Conservation (phyloP, 2,113 vertebrate genomes). For the Furnarius figulus region DNA sequence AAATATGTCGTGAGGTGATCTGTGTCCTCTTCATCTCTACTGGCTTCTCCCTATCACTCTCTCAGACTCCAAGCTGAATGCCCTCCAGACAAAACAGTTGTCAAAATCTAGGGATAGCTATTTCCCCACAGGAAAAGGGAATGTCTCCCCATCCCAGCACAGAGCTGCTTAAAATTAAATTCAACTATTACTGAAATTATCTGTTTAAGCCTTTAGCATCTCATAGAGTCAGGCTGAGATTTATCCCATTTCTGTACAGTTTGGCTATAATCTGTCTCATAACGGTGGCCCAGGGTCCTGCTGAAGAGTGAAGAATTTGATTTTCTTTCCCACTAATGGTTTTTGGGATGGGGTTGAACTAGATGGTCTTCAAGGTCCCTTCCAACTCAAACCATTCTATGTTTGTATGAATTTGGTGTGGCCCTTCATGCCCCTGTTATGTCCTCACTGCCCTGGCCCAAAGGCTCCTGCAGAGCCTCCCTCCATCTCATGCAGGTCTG, state of each 20-base stretch:
- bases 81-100: neutral
- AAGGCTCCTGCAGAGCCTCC: neutral
- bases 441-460: neutral
- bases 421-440: rapidly evolving
- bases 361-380: neutral
- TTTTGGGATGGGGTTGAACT: neutral
- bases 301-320: neutral
- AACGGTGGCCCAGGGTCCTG: neutral
- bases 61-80: neutral
- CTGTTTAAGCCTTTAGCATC: neutral
- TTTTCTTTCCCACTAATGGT: neutral
- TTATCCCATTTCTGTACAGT: neutral
- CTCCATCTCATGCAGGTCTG: neutral
- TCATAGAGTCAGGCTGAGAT: neutral
- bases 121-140: neutral
- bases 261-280: neutral
- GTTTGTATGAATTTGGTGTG: neutral
- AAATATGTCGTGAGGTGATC: neutral
- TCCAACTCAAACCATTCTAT: neutral
- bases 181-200: neutral
- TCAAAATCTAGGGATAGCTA: neutral
- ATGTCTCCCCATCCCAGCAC: neutral
- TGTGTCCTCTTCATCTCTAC: neutral
- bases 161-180: conserved; percentile 25
- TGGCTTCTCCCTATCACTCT: neutral